These are phyloP conservation scores for Paramacrobiotus metropolitanus DNA, from an alignment of 1,140 invertebrate species.

Conservation along the genomic window DNA sequence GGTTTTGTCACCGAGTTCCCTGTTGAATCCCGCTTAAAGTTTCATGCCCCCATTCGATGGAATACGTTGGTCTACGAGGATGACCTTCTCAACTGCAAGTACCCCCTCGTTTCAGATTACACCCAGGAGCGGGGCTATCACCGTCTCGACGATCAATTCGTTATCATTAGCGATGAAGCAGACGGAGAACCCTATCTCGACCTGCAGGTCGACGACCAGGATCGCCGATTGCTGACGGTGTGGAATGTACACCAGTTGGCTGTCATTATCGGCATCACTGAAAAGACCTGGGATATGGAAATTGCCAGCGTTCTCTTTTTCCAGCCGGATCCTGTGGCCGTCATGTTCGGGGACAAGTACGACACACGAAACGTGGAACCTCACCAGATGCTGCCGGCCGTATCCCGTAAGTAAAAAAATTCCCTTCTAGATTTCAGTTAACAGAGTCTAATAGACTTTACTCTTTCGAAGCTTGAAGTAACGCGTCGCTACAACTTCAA, in stretches of 20 bases:
- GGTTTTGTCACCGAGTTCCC: neutral
- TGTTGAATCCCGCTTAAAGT: neutral
- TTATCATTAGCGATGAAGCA: neutral
- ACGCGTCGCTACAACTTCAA: too few species aligned
- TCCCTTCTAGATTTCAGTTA: too few species aligned
- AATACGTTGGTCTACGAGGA: neutral
- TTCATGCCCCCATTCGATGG: neutral
- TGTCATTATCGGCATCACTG: neutral
- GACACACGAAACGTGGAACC: neutral
- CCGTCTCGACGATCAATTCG: neutral
- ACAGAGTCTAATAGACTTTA: too few species aligned
- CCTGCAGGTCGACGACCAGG: neutral
- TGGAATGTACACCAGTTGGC: neutral
- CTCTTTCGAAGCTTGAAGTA: too few species aligned
- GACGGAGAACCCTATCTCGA: neutral
- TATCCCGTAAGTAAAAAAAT: neutral
- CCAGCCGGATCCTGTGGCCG: neutral
- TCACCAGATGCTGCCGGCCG: neutral
- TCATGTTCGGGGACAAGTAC: neutral
- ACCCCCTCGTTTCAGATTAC: neutral
- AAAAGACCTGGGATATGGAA: slow-evolving; percentile 1
- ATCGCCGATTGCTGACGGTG: neutral
- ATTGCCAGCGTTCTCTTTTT: neutral
- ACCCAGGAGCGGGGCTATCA: neutral
- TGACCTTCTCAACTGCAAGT: neutral